Base-by-base conservation (phyloP, 2,888 invertebrate species). In the Acronicta leporina region DNA sequence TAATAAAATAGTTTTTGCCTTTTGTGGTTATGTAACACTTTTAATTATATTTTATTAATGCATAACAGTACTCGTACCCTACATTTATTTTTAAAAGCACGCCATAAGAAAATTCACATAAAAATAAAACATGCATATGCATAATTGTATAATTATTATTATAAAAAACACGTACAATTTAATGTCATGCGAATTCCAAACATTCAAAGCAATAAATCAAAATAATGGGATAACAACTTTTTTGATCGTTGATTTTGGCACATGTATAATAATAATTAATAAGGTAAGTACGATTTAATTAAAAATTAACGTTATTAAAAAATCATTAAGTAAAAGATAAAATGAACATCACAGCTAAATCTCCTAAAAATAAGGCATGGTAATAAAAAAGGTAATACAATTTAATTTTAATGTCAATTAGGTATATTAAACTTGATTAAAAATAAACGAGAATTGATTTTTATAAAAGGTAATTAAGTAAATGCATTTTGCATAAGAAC, bases 291-390 rank as follows among this genome's bases (percentile, higher is more conserved):
- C n/a, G 47, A 50, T 63, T 63, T 47, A 73, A 14, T 63, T 54
- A 61, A 44, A 68, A 63, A 67, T 64, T 57, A 69, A 62, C 54
- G 63, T 52, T 52, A 46, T 44, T 68, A 50, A 63, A 61, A 69
- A 72, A 73, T 20, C 7, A 64, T n/a, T 72, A 74, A 73, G 50
- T 52, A 38, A 65, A 70, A 67, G 48, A 60, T 70, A 72, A 81
- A 70, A 68, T 67, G 63, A 75, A 83, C 75, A 86, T 83, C 82
- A 85, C 82, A 84, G 80, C 69, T 73, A 81, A 76, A 71, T 60
- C 55, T 51, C 68, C 52, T 68, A 71, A 56, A 64, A 54, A 43
- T 63, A 62, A 58, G 43, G 27, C 16, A 30, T 40, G 14, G 13
- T 35, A 33, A 0, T 6, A 38, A 33, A 30, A 20, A 47, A n/a